These are phyloP conservation scores for Panorpa germanica DNA, from an alignment of 2,888 invertebrate genomes.

Conservation along the genomic window DNA sequence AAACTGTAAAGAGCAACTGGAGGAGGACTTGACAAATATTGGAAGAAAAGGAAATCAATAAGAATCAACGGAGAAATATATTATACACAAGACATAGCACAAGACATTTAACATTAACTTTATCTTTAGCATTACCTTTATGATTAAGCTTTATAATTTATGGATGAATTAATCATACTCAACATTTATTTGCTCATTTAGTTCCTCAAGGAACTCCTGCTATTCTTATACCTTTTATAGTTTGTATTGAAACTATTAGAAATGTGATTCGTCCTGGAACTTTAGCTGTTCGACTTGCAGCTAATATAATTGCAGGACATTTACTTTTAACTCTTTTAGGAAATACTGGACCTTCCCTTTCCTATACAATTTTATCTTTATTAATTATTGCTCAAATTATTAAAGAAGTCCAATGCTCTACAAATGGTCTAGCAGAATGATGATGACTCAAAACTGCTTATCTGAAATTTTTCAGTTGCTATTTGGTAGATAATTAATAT, in stretches of 20 bases:
- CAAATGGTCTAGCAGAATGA: no score
- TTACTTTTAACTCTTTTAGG: slow-evolving; percentile 41
- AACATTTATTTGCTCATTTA: slow-evolving; percentile 45
- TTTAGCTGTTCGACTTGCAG: slow-evolving; percentile 46
- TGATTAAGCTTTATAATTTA: slow-evolving; percentile 46
- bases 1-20: no score
- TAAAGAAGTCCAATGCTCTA: no score
- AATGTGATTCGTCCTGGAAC: slow-evolving; percentile 52
- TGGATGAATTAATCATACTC: slow-evolving; percentile 39
- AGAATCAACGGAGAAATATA: no score
- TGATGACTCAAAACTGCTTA: no score
- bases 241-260: slow-evolving; percentile 54
- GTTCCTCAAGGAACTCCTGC: slow-evolving; percentile 46
- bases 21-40: no score
- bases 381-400: slow-evolving; percentile 23
- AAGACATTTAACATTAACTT: slow-evolving; percentile 38
- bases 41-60: no score
- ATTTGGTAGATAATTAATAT: no score
- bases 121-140: slow-evolving; percentile 37
- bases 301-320: slow-evolving; percentile 63
- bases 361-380: slow-evolving; percentile 15
- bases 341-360: slow-evolving; percentile 21
- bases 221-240: slow-evolving; percentile 49
- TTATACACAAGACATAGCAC: no score
- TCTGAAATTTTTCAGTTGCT: no score